Evolutionary conservation across 2,113 vertebrate species (phyloP).

Genomic region (Delphinapterus leucas): DNA sequence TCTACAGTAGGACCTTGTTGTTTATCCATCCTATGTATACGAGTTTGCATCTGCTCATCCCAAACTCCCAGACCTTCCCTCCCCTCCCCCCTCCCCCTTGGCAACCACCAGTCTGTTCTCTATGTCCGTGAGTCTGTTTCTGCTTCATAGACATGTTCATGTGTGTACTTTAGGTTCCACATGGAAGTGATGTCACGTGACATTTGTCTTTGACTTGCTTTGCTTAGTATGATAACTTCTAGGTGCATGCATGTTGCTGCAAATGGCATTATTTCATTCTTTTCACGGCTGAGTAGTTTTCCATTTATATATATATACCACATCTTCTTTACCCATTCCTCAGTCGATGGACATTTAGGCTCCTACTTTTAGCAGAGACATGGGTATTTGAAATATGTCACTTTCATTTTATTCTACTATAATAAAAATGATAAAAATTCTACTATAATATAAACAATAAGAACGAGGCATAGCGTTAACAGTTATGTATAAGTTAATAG

Average conservation of each 20-base stretch:
- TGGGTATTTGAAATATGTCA: background rate
- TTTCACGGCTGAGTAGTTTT: background rate
- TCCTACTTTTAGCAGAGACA: background rate
- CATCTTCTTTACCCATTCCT: background rate
- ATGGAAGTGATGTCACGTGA: background rate
- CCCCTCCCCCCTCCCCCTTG: fast-evolving
- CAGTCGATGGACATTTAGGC: background rate
- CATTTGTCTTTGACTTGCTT: background rate
- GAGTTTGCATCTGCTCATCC: background rate
- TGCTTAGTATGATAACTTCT: background rate
- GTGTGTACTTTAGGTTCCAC: too few relatives aligned
- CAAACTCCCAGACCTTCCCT: background rate
- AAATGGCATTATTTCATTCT: background rate
- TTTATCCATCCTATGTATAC: background rate
- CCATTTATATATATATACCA: background rate
- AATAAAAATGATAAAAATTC: too few relatives aligned
- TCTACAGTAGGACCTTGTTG: background rate
- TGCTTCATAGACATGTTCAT: background rate
- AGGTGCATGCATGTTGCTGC: background rate
- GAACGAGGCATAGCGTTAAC: fast-evolving
- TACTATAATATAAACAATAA: background rate
- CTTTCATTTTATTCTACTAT: background rate
- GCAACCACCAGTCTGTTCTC: background rate
- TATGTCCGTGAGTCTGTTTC: background rate
- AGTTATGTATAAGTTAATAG: background rate